A percentile compares a stretch with the other conserved stretches of the same genome.
Conservation (phyloP, 2,888 invertebrate species). For the Parnassius mnemosyne region DNA sequence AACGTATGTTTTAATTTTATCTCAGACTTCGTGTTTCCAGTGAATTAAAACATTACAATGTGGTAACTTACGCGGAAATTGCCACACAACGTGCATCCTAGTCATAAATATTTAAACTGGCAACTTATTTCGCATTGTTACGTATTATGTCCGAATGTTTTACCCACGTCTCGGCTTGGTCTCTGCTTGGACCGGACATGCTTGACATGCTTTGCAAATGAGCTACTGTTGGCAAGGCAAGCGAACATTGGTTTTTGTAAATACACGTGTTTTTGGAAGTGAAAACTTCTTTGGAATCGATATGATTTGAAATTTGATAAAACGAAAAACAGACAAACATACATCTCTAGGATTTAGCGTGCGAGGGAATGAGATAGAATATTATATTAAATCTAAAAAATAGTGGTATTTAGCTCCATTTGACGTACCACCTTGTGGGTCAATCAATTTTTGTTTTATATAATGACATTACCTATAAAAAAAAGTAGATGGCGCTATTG, state of each 20-base stretch:
- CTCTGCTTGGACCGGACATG: constrained; percentile 4
- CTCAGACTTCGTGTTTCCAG: background rate
- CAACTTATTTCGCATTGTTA: constrained; percentile 7
- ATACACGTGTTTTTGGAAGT: background rate
- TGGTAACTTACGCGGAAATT: constrained; percentile 8
- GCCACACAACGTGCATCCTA: constrained; percentile 6
- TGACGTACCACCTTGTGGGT: too few relatives aligned
- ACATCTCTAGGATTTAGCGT: too few relatives aligned
- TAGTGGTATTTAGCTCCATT: too few relatives aligned
- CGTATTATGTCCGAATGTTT: constrained; percentile 12
- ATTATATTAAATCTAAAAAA: too few relatives aligned
- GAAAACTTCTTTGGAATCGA: too few relatives aligned
- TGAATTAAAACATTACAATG: background rate
- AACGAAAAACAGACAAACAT: too few relatives aligned
- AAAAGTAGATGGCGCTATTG: too few relatives aligned
- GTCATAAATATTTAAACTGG: constrained; percentile 22
- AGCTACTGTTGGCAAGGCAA: background rate
- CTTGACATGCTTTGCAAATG: background rate
- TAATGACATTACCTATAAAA: too few relatives aligned
- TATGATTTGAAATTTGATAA: too few relatives aligned
- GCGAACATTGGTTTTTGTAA: background rate
- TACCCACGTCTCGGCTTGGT: background rate
- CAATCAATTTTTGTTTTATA: too few relatives aligned
- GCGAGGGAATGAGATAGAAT: too few relatives aligned
- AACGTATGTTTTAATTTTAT: background rate